Percentiles rank a stretch among this genome's conserved stretches.
These are phyloP conservation scores for Argopecten irradians DNA, from an alignment of 1,140 invertebrate genomes.

Conservation along the genomic window DNA sequence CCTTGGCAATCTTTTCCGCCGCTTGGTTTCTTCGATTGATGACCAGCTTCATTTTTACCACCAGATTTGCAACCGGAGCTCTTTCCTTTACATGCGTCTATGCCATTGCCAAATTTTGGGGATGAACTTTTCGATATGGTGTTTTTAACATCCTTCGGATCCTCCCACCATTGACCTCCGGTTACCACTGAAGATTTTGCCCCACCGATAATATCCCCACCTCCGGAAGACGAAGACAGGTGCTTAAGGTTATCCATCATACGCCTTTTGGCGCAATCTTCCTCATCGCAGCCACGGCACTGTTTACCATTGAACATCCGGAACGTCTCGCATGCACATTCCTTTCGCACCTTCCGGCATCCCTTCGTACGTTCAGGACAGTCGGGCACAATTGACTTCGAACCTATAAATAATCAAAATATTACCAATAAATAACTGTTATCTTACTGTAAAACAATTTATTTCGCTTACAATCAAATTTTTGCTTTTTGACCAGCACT, in stretches of 20 bases:
- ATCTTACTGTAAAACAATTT: too few species aligned
- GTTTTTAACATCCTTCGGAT: background rate
- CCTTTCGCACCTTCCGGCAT: background rate
- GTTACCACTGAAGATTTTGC: background rate
- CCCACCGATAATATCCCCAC: background rate
- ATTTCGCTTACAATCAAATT: too few species aligned
- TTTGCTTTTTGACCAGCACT: too few species aligned
- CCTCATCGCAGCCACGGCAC: background rate
- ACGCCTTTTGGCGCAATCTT: background rate
- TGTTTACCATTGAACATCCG: background rate
- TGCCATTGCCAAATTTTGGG: background rate
- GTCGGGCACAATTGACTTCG: background rate
- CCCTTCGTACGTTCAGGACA: background rate
- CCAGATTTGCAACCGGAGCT: too few species aligned
- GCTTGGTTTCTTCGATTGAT: background rate
- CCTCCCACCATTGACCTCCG: background rate
- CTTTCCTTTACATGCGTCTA: too few species aligned
- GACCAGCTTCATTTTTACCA: too few species aligned
- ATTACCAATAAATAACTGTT: too few species aligned
- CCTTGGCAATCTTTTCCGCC: background rate
- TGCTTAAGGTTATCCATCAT: background rate
- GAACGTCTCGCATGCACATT: background rate
- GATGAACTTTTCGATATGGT: background rate
- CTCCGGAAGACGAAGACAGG: background rate
- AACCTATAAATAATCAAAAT: too few species aligned